phyloP scores from a whole-genome alignment of 2,888 invertebrate genomes.

The Dynastes hyllus region DNA sequence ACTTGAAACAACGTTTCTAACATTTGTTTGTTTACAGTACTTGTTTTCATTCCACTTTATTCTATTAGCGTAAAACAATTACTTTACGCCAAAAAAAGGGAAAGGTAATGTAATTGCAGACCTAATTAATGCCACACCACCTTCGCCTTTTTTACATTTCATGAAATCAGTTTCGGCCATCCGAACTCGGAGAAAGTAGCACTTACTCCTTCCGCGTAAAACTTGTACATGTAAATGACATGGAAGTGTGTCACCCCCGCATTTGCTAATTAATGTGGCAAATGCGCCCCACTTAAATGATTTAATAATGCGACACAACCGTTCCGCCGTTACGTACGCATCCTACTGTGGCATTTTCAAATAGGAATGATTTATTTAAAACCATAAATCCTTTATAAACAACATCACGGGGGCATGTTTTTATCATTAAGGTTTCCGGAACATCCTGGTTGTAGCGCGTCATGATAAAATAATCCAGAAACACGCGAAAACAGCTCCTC shows the following conservation, averaged over 20 bases:
- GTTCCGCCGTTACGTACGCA: background rate
- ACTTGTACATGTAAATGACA: conserved; percentile 19
- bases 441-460: background rate
- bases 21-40: background rate
- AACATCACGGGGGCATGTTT: background rate
- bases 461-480: background rate
- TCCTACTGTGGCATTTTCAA: background rate
- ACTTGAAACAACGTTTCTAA: too few relatives aligned
- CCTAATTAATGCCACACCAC: background rate
- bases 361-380: background rate
- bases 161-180: background rate
- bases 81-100: background rate
- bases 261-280: conserved; percentile 27
- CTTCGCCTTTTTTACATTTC: background rate
- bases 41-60: background rate
- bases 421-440: background rate
- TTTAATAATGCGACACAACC: conserved; percentile 5
- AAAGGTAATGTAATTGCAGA: background rate
- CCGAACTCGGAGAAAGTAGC: background rate
- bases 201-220: background rate
- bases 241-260: conserved; percentile 29
- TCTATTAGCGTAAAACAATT: background rate
- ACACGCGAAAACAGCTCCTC: background rate
- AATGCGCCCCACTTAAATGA: conserved; percentile 16
- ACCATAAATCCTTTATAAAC: background rate